These are phyloP conservation scores for Eptesicus fuscus DNA, from an alignment of 2,113 vertebrate species.

Conservation along the genomic window DNA sequence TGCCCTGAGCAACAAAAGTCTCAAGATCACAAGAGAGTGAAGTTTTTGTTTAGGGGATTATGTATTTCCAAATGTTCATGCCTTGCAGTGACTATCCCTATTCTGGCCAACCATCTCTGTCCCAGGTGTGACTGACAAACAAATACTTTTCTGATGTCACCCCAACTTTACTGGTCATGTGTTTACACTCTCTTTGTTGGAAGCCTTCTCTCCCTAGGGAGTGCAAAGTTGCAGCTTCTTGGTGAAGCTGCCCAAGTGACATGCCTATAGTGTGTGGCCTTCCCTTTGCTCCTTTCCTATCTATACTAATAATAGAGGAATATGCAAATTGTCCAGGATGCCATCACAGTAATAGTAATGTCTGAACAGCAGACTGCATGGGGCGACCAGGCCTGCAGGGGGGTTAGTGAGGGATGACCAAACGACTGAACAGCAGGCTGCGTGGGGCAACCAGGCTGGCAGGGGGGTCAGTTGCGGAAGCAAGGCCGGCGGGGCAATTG, in stretches of 20 bases:
- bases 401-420: no score
- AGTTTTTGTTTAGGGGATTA: no score
- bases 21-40: not conserved
- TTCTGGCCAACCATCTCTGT: not conserved
- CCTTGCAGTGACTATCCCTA: not conserved
- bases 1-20: not conserved
- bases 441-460: no score
- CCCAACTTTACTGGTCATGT: not conserved
- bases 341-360: no score
- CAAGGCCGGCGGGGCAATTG: no score
- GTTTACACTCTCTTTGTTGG: not conserved
- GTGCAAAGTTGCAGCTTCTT: not conserved
- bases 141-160: not conserved
- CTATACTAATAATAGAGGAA: no score
- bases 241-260: not conserved
- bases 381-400: no score
- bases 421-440: no score
- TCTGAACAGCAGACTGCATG: no score
- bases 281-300: not conserved
- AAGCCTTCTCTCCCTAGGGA: not conserved
- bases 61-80: no score
- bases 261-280: not conserved
- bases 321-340: no score
- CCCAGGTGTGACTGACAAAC: not conserved
- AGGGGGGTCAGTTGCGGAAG: no score